These are phyloP conservation scores for Fratercula arctica DNA, from an alignment of 2,797 vertebrate species.

Conservation along the genomic window DNA sequence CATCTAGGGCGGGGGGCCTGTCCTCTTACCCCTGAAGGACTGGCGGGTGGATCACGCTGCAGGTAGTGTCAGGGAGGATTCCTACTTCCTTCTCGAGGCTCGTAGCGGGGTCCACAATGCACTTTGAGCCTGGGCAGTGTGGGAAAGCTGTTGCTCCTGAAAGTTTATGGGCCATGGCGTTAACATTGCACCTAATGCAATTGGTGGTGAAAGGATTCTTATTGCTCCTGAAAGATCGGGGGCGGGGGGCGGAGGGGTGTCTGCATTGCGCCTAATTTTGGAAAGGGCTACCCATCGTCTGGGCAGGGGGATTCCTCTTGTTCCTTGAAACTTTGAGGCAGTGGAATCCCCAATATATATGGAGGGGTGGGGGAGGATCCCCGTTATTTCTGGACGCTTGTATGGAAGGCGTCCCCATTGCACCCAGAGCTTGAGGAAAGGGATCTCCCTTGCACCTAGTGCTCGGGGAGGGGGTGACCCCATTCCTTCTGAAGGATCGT, in stretches of 20 bases:
- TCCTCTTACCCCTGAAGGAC: rapidly evolving
- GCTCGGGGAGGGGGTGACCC: neutral
- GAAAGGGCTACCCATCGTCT: neutral
- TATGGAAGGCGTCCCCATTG: rapidly evolving
- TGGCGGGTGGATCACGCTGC: neutral
- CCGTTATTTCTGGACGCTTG: neutral
- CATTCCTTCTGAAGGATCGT: rapidly evolving
- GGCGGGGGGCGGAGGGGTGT: no score
- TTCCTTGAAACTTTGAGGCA: neutral
- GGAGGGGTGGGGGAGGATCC: neutral
- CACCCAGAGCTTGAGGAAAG: neutral
- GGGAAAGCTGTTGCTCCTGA: neutral
- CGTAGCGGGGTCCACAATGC: rapidly evolving
- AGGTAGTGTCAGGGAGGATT: neutral
- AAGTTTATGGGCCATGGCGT: neutral
- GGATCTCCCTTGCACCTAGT: neutral
- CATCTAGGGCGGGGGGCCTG: rapidly evolving
- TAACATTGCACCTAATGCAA: neutral
- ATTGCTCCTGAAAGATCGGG: neutral
- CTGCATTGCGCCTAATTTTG: neutral
- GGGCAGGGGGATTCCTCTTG: neutral
- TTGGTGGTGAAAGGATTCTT: neutral
- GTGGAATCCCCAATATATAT: neutral
- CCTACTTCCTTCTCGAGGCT: neutral
- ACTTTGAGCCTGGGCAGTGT: neutral